A percentile compares a stretch with the other conserved stretches of the same genome.
phyloP scores from a whole-genome alignment of 2,888 invertebrate species.

The Tinea trinotella region DNA sequence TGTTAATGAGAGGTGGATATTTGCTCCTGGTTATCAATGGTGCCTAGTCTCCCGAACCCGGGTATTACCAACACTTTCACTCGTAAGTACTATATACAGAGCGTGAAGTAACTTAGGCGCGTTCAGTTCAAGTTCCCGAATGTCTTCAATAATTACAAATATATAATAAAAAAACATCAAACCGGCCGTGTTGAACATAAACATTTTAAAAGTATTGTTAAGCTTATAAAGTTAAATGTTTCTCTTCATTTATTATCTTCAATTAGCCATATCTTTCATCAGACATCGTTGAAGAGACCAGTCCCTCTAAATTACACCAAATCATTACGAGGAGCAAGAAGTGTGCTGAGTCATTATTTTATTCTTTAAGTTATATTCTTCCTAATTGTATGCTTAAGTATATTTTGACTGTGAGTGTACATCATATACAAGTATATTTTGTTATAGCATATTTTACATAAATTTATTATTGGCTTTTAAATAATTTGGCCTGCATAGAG shows the following conservation, averaged over 20 bases:
- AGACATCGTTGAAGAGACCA: slow-evolving; percentile 27
- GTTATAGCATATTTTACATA: no score
- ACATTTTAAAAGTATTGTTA: slow-evolving; percentile 3
- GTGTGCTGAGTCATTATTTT: slow-evolving; percentile 19
- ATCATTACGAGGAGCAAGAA: slow-evolving; percentile 27
- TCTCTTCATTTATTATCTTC: slow-evolving; percentile 24
- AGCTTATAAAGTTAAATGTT: not conserved
- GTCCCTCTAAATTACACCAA: slow-evolving; percentile 36
- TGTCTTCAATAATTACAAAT: no score
- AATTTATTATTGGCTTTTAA: no score
- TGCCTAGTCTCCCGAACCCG: no score
- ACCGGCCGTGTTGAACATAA: not conserved
- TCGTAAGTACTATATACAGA: no score
- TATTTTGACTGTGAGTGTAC: not conserved
- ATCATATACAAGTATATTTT: no score
- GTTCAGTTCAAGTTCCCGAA: no score
- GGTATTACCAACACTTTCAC: no score
- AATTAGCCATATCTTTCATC: slow-evolving; percentile 41
- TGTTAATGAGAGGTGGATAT: no score
- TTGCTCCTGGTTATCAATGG: no score
- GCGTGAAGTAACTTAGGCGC: no score
- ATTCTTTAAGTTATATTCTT: slow-evolving; percentile 5
- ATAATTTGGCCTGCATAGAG: no score
- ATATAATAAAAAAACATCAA: not conserved
- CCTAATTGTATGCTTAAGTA: slow-evolving; percentile 11